Evolutionary conservation across 2,113 vertebrate genomes (phyloP), one percentile per base, ranked within the genome.

Genomic region (Hoplias malabaricus): DNA sequence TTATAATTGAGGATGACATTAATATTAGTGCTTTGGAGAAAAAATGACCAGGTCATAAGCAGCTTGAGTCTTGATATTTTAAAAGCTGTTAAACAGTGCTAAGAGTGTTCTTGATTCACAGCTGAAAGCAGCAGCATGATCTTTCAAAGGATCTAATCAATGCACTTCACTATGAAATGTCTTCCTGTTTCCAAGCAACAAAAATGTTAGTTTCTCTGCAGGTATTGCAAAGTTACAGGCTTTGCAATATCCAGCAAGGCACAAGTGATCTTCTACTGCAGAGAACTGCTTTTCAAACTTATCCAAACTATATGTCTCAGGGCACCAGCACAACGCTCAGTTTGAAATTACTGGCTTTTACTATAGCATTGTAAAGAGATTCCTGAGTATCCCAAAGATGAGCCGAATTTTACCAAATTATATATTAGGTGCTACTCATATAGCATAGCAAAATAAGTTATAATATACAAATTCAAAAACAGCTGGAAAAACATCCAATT

Each of bases 141-240:
- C n/a, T 67, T 67, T 27, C 40, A 42, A 43, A 27, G 40, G 72
- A 74, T 73, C 23, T 46, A 77, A 62, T 70, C 67, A 21, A 69
- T 36, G 62, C 61, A 14, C 42, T 29, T 33, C 21, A 27, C 33
- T 53, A 50, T 34, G 8, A 36, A 53, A 72, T 34, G 69, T 23
- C 50, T 33, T 62, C 29, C 19, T 21, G 62, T 68, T 73, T 12
- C 31, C 42, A 59, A 68, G 38, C 77, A 73, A 66, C 48, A 14
- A 67, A 57, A 25, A n/a, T 1, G 50, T 27, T 43, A 34, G 50
- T 29, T 67, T 75, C 61, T 63, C 19, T 36, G 29, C 69, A 72
- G 69, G 69, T 72, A 57, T 57, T 33, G 16, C 36, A 48, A 40
- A 50, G 69, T 72, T 56, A 57, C 56, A 33, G 38, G 48, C 69